phyloP scores from a whole-genome alignment of 2,888 invertebrate species.

The Drosophila nigricruria region DNA sequence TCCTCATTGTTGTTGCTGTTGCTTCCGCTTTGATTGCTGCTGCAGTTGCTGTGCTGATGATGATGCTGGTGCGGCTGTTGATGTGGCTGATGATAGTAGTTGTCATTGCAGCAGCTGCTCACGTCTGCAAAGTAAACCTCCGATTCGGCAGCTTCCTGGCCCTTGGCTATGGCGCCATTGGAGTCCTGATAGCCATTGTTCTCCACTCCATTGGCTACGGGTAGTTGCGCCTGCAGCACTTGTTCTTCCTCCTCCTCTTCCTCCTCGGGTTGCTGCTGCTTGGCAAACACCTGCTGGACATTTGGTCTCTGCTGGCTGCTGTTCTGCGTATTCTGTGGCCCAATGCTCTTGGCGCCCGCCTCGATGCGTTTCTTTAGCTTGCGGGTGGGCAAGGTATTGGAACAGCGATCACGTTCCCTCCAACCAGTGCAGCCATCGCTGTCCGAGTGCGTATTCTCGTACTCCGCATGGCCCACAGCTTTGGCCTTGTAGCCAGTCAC shows the following conservation, averaged over 20 bases:
- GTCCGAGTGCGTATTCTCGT: constrained; percentile 87
- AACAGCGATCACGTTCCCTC: constrained; percentile 86
- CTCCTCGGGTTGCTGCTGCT: constrained; percentile 53
- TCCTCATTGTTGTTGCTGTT: constrained; percentile 86
- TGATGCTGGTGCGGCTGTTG: constrained; percentile 50
- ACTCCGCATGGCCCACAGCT: constrained; percentile 80
- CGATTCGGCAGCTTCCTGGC: constrained; percentile 89
- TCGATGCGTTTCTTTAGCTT: constrained; percentile 87
- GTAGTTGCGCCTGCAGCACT: constrained; percentile 15
- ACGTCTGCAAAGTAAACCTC: constrained; percentile 95
- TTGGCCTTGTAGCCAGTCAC: constrained; percentile 66
- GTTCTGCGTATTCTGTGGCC: constrained; percentile 67
- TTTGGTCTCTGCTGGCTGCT: constrained; percentile 83
- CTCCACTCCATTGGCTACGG: constrained; percentile 87
- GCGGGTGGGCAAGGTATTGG: constrained; percentile 87
- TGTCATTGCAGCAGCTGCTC: constrained; percentile 91
- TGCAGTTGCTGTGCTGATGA: constrained; percentile 75
- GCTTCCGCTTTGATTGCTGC: constrained; percentile 63
- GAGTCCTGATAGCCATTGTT: constrained; percentile 90
- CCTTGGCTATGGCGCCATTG: constrained; percentile 70
- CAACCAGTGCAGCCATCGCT: constrained; percentile 81
- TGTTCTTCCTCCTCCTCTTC: constrained; percentile 23
- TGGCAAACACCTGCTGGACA: constrained; percentile 85
- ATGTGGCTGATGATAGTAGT: constrained; percentile 78
- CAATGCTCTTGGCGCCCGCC: constrained; percentile 85